Percentiles rank a stretch among this genome's conserved stretches.
These are phyloP conservation scores for Herpailurus yagouaroundi DNA, from an alignment of 2,113 vertebrate species.

Conservation along the genomic window DNA sequence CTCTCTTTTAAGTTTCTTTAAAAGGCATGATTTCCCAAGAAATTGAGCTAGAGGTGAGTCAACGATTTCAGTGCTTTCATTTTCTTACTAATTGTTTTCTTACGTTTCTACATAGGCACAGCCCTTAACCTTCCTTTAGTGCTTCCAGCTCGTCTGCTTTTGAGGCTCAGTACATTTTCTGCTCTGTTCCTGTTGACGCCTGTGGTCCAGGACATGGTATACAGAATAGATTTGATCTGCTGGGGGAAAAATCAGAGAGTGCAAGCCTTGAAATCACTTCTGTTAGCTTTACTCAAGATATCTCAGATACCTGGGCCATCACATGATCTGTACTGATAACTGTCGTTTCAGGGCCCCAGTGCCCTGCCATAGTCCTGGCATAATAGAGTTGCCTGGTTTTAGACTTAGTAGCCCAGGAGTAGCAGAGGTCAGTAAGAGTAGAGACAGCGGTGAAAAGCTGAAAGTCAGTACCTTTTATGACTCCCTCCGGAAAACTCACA, in stretches of 20 bases:
- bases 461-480: background rate
- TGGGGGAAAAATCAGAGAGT: background rate
- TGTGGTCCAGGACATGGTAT: background rate
- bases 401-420: background rate
- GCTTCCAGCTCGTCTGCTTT: background rate
- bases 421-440: background rate
- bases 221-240: background rate
- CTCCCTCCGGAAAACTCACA: background rate
- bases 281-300: background rate
- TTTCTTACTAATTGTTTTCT: background rate
- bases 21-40: slow-evolving; percentile 36
- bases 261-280: background rate
- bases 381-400: background rate
- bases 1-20: background rate
- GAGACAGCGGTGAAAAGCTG: background rate
- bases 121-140: background rate
- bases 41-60: background rate
- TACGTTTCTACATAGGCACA: background rate
- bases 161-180: background rate
- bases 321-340: background rate
- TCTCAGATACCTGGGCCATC: background rate
- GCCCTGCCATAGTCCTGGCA: background rate
- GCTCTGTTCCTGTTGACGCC: background rate
- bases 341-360: background rate
- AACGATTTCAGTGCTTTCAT: background rate